phyloP scores from a whole-genome alignment of 2,797 vertebrate genomes.

The Acestrorhynchus altus region DNA sequence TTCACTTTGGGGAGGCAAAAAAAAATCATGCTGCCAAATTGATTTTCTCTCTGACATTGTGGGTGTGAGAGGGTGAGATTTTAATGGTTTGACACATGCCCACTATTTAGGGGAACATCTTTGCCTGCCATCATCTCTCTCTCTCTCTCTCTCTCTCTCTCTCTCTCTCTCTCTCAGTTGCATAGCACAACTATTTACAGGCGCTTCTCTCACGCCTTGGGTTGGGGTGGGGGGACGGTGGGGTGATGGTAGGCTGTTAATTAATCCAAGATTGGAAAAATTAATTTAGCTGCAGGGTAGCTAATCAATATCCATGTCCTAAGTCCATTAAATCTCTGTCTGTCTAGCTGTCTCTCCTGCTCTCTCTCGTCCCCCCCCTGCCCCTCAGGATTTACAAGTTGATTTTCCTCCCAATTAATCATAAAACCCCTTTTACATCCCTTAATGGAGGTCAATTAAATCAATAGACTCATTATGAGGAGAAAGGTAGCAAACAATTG shows the following conservation, averaged over 20 bases:
- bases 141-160: background rate
- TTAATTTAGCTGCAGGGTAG: slow-evolving; percentile 77
- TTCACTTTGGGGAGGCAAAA: slow-evolving; percentile 1
- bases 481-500: slow-evolving; percentile 40
- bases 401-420: slow-evolving; percentile 79
- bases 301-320: slow-evolving; percentile 82
- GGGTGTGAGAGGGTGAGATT: slow-evolving; percentile 33
- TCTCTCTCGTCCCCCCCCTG: slow-evolving; percentile 6
- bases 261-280: slow-evolving; percentile 84
- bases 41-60: slow-evolving; percentile 38
- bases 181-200: slow-evolving; percentile 46
- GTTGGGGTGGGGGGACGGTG: slow-evolving; percentile 68
- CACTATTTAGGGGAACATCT: slow-evolving; percentile 45
- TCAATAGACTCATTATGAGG: slow-evolving; percentile 58
- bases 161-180: slow-evolving; percentile 11
- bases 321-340: slow-evolving; percentile 74
- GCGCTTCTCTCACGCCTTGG: slow-evolving; percentile 55
- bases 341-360: slow-evolving; percentile 25
- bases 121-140: slow-evolving; percentile 13
- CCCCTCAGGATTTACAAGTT: slow-evolving; percentile 57
- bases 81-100: slow-evolving; percentile 43
- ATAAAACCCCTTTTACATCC: slow-evolving; percentile 69
- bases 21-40: slow-evolving; percentile 39
- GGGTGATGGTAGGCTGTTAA: slow-evolving; percentile 75
- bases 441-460: slow-evolving; percentile 57